phyloP scores from a whole-genome alignment of 1,140 invertebrate genomes.

The Formica selysi region DNA sequence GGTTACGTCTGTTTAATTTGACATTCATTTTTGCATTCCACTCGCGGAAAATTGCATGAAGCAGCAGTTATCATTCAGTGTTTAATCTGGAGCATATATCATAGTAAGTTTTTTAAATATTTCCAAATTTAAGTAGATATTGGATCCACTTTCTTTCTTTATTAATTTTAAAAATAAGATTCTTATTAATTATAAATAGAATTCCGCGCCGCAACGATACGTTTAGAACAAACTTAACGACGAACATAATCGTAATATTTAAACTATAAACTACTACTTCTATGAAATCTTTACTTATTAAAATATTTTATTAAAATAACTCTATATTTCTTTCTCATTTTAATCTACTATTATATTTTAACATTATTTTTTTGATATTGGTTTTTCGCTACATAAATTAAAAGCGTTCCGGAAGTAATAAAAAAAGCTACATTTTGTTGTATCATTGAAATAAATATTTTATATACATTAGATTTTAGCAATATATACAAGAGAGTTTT shows the following conservation, averaged over 20 bases:
- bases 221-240: not conserved
- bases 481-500: too few species aligned
- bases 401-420: too few species aligned
- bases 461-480: too few species aligned
- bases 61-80: not conserved
- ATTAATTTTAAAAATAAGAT: too few species aligned
- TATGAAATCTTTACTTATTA: not conserved
- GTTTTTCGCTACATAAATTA: not conserved
- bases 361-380: not conserved
- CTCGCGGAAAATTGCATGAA: constrained; percentile 6
- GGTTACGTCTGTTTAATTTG: constrained; percentile 39
- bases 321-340: not conserved
- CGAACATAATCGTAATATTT: not conserved
- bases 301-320: not conserved
- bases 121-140: not conserved
- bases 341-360: not conserved
- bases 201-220: not conserved
- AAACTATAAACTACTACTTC: not conserved
- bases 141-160: too few species aligned
- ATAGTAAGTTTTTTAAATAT: constrained; percentile 11
- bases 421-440: too few species aligned
- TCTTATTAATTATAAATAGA: too few species aligned
- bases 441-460: too few species aligned
- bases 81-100: not conserved
- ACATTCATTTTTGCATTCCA: not conserved